Conservation (phyloP, 1,140 invertebrate genomes). For the Battus philenor region DNA sequence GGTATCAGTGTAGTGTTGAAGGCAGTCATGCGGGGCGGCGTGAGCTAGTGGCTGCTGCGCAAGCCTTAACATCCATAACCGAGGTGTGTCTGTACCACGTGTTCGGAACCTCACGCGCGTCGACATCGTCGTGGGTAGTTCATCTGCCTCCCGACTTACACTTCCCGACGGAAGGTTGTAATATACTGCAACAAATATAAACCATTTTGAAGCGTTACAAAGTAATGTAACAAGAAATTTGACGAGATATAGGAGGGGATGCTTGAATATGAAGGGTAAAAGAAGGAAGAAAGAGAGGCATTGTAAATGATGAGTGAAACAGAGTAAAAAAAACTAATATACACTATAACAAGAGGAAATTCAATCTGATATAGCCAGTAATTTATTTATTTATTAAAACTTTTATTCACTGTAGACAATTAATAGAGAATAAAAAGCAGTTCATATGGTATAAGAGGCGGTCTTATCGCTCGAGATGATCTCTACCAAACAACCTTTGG, state of each 20-base stretch:
- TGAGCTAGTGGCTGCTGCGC: slow-evolving; percentile 84
- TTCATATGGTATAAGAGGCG: too few relatives aligned
- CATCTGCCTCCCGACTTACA: slow-evolving; percentile 39
- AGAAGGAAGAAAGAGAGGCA: not conserved
- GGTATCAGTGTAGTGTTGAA: slow-evolving; percentile 81
- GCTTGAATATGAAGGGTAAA: not conserved
- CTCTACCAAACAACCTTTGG: too few relatives aligned
- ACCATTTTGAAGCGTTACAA: too few relatives aligned
- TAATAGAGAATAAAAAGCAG: too few relatives aligned
- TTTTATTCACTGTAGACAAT: too few relatives aligned
- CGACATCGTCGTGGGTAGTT: slow-evolving; percentile 27
- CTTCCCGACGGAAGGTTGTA: slow-evolving; percentile 40
- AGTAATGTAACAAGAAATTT: too few relatives aligned
- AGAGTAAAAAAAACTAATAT: too few relatives aligned
- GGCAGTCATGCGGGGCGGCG: slow-evolving; percentile 83
- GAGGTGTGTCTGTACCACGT: slow-evolving; percentile 76
- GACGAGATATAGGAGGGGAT: too few relatives aligned
- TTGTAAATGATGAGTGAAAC: not conserved
- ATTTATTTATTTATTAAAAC: too few relatives aligned
- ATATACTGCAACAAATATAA: slow-evolving; percentile 36
- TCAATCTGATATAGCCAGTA: too few relatives aligned
- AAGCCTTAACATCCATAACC: slow-evolving; percentile 86
- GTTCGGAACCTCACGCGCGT: slow-evolving; percentile 59
- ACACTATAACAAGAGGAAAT: too few relatives aligned
- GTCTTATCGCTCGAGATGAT: too few relatives aligned